Conservation (phyloP, 1,140 invertebrate genomes). For the Cylas formicarius region DNA sequence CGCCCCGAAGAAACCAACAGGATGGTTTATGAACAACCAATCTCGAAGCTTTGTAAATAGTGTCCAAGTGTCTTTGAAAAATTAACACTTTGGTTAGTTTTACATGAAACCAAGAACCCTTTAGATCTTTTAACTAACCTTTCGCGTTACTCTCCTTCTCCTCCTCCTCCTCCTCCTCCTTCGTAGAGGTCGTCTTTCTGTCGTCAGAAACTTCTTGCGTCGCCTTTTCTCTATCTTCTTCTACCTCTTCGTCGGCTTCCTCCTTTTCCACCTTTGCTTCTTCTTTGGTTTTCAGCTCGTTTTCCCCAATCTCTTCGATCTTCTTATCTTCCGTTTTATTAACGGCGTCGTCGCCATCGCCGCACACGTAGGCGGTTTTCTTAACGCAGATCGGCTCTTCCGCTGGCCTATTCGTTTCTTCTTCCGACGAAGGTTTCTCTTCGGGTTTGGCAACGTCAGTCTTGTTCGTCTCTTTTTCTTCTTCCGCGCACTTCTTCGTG, state of each 20-base stretch:
- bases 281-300: conserved; percentile 5
- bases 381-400: conserved; percentile 23
- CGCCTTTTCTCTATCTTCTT: conserved; percentile 4
- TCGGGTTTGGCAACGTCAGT: conserved; percentile 11
- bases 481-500: neutral
- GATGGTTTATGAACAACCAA: too few relatives aligned
- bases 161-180: neutral
- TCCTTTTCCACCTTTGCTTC: conserved; percentile 18
- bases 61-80: too few relatives aligned
- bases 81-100: too few relatives aligned
- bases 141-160: neutral
- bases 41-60: too few relatives aligned
- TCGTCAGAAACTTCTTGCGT: neutral
- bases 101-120: too few relatives aligned
- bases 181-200: neutral
- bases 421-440: neutral
- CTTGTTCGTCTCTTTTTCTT: conserved; percentile 7
- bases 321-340: conserved; percentile 2
- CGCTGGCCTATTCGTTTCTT: conserved; percentile 9
- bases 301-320: conserved; percentile 2
- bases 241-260: conserved; percentile 15
- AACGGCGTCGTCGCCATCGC: conserved; percentile 9
- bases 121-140: too few relatives aligned
- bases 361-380: conserved; percentile 24
- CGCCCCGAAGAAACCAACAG: too few relatives aligned